These are phyloP conservation scores for Campylorhamphus procurvoides DNA, from an alignment of 2,113 vertebrate species.

Conservation along the genomic window DNA sequence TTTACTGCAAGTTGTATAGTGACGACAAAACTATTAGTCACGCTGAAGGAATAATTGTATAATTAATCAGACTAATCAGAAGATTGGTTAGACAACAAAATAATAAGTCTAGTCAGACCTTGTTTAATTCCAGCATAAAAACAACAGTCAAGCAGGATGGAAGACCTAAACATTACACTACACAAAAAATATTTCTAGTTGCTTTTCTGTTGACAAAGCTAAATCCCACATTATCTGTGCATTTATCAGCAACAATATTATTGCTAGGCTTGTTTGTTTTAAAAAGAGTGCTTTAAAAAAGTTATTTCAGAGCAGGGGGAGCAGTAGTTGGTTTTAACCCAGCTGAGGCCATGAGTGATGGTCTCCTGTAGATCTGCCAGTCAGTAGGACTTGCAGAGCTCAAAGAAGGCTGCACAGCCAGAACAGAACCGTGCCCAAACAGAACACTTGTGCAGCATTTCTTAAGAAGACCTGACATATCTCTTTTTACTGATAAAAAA, in stretches of 20 bases:
- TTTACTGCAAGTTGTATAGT: neutral
- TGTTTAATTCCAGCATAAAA: slow-evolving; percentile 45
- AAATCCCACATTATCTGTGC: neutral
- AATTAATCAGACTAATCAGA: slow-evolving; percentile 48
- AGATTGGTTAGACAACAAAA: slow-evolving; percentile 40
- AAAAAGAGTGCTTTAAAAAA: neutral
- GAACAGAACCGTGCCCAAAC: neutral
- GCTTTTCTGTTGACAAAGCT: neutral
- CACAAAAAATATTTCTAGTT: neutral
- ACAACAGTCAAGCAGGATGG: neutral
- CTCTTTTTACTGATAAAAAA: neutral
- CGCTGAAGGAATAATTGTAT: slow-evolving; percentile 37
- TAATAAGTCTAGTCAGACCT: slow-evolving; percentile 39
- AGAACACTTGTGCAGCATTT: neutral
- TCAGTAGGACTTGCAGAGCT: neutral
- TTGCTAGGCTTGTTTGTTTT: neutral
- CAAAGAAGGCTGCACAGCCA: neutral
- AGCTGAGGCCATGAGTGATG: neutral
- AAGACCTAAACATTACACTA: neutral
- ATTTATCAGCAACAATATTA: neutral
- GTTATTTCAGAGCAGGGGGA: neutral
- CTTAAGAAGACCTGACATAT: neutral
- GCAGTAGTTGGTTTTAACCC: neutral
- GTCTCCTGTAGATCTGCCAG: neutral
- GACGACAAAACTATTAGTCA: slow-evolving; percentile 42